Conservation (phyloP, 1,140 invertebrate species). For the Heliconius himera region DNA sequence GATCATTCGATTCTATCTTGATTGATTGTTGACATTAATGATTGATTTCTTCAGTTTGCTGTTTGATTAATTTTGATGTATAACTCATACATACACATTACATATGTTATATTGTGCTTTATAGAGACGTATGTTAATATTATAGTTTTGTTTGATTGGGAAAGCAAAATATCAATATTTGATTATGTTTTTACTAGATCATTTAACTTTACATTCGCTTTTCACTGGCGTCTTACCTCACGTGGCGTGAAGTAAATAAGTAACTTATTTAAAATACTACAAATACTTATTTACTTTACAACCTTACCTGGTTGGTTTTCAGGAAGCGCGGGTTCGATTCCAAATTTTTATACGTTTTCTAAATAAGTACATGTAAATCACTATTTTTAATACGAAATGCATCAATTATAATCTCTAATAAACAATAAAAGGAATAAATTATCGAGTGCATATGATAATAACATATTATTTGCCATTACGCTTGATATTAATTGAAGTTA, state of each 20-base stretch:
- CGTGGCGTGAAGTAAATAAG: too few species aligned
- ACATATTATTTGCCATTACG: conserved; percentile 49
- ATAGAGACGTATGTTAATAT: neutral
- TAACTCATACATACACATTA: neutral
- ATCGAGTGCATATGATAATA: conserved; percentile 34
- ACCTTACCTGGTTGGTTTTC: too few species aligned
- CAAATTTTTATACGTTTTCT: too few species aligned
- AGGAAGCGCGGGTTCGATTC: too few species aligned
- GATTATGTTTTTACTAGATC: too few species aligned
- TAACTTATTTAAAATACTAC: too few species aligned
- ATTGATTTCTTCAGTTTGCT: conserved; percentile 52
- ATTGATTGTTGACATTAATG: conserved; percentile 63
- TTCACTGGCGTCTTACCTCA: too few species aligned
- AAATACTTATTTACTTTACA: too few species aligned
- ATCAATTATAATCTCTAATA: neutral
- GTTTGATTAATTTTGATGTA: conserved; percentile 4
- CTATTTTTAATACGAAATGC: neutral
- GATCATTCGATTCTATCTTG: conserved; percentile 60
- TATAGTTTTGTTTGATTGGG: too few species aligned
- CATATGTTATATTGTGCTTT: neutral
- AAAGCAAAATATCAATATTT: too few species aligned
- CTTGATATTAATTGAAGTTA: conserved; percentile 22
- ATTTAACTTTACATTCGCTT: too few species aligned
- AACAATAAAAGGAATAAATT: neutral
- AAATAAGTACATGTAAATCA: too few species aligned